phyloP scores from a whole-genome alignment of 2,113 vertebrate species.

The Fulica atra region DNA sequence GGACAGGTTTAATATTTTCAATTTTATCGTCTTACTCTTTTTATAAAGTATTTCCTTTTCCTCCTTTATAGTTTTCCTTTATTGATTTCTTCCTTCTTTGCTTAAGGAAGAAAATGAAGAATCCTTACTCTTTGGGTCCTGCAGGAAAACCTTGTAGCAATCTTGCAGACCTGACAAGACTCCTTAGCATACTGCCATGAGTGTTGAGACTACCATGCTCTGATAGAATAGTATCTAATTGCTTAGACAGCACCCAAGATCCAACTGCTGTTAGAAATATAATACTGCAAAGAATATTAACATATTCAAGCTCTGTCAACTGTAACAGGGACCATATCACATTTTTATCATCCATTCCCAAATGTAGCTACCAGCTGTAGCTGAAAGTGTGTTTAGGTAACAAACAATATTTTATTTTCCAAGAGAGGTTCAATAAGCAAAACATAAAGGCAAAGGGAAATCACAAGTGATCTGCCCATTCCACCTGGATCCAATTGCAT shows the following conservation, averaged over 20 bases:
- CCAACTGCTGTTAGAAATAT: not conserved
- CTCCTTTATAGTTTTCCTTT: not conserved
- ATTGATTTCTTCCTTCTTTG: not conserved
- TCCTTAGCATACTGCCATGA: not conserved
- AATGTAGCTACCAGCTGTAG: not conserved
- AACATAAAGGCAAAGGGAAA: not conserved
- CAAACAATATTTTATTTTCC: not conserved
- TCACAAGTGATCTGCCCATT: not conserved
- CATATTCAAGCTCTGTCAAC: not conserved
- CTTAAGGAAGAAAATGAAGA: not conserved
- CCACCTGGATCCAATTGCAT: constrained; percentile 25
- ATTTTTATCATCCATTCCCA: not conserved
- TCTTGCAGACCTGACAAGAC: not conserved
- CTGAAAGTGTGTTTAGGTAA: not conserved
- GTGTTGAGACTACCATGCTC: not conserved
- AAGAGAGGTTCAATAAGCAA: not conserved
- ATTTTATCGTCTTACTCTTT: not conserved
- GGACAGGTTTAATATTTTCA: not conserved
- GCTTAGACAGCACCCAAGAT: not conserved
- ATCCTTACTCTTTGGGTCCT: not conserved
- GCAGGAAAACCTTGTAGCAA: not conserved
- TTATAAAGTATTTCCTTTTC: not conserved
- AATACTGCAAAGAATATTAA: not conserved
- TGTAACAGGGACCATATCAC: not conserved
- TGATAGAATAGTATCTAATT: not conserved